Percentiles rank a stretch among this genome's conserved stretches.
These are phyloP conservation scores for Rhinoderma darwinii DNA, from an alignment of 2,113 vertebrate species.

Conservation along the genomic window DNA sequence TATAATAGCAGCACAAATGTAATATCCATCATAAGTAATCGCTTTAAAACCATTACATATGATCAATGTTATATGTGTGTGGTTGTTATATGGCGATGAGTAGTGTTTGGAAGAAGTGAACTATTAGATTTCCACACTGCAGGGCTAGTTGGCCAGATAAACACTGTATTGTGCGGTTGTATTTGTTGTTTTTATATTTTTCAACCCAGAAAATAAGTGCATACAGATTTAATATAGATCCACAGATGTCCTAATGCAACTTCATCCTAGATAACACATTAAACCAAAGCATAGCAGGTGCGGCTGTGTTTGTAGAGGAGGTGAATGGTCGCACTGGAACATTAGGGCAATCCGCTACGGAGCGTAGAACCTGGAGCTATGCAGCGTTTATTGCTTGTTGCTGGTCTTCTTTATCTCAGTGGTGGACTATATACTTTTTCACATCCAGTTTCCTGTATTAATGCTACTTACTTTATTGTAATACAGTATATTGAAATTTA, in stretches of 20 bases:
- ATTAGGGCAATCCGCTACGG: not conserved
- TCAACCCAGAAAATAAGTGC: too few species aligned
- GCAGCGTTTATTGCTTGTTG: not conserved
- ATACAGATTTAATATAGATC: too few species aligned
- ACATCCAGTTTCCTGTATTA: not conserved
- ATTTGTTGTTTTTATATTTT: too few species aligned
- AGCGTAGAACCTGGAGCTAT: not conserved
- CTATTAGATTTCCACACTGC: conserved; percentile 4
- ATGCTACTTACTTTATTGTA: not conserved
- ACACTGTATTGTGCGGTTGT: not conserved
- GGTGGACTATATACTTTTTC: not conserved
- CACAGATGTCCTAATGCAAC: too few species aligned
- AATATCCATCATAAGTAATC: conserved; percentile 16
- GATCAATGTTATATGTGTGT: conserved; percentile 15
- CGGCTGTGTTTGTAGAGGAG: too few species aligned
- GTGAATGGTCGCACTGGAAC: not conserved
- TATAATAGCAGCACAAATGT: not conserved
- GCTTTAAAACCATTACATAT: conserved; percentile 22
- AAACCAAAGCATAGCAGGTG: too few species aligned
- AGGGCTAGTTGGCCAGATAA: conserved; percentile 8
- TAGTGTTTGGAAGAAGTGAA: not conserved
- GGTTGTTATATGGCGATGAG: not conserved
- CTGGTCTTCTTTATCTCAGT: not conserved
- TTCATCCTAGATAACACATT: too few species aligned
- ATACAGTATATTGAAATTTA: not conserved